Evolutionary conservation across 2,888 invertebrate species (phyloP).

Genomic region (Choreutis nemorana): DNA sequence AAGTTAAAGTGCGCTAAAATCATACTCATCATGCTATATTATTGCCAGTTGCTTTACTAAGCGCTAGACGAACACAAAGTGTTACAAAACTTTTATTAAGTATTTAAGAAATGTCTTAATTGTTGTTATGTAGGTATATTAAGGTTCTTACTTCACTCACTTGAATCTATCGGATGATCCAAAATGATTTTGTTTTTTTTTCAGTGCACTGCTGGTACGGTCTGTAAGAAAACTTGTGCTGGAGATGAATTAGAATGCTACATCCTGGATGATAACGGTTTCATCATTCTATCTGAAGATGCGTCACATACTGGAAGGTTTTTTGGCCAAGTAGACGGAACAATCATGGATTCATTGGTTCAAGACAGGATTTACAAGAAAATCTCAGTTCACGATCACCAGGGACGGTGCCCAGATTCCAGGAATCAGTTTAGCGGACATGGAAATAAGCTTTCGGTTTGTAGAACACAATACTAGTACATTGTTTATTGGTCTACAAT

Average conservation of each 20-base stretch:
- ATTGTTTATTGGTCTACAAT: too few species aligned
- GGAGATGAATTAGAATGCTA: slow-evolving; percentile 91
- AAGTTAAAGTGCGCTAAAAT: too few species aligned
- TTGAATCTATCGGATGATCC: not conserved
- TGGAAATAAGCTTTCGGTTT: slow-evolving; percentile 35
- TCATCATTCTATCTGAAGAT: slow-evolving; percentile 89
- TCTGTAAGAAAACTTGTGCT: slow-evolving; percentile 85
- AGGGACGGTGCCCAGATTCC: slow-evolving; percentile 82
- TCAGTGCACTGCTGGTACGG: slow-evolving; percentile 74
- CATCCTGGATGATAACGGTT: slow-evolving; percentile 93
- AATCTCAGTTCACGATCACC: slow-evolving; percentile 87
- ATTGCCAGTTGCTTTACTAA: too few species aligned
- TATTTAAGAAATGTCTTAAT: too few species aligned
- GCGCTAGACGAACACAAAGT: too few species aligned
- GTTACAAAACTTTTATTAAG: too few species aligned
- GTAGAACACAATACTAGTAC: too few species aligned
- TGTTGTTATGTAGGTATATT: too few species aligned
- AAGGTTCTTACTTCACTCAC: not conserved
- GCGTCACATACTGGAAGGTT: slow-evolving; percentile 88
- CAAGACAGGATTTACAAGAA: slow-evolving; percentile 91
- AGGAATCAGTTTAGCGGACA: slow-evolving; percentile 70
- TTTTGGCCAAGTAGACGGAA: slow-evolving; percentile 94
- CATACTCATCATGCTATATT: too few species aligned
- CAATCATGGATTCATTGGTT: slow-evolving; percentile 92
- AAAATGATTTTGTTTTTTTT: slow-evolving; percentile 16